Evolutionary conservation across 2,113 vertebrate genomes (phyloP).

Genomic region (Megaleporinus macrocephalus): DNA sequence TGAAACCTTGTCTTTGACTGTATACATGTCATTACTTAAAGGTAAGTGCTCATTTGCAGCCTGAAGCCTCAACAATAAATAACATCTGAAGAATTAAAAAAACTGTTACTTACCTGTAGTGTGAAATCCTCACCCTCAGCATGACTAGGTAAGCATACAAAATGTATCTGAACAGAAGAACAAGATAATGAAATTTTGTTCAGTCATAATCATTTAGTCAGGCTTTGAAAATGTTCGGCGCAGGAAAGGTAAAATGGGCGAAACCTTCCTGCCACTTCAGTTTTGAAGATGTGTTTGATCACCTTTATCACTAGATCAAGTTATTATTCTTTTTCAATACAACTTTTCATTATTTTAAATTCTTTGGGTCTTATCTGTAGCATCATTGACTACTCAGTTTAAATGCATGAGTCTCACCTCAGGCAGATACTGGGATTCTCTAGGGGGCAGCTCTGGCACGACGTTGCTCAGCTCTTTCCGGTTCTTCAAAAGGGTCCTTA

Average conservation of each 20-base stretch:
- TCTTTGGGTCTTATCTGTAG: neutral
- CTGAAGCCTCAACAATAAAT: neutral
- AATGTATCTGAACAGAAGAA: slow-evolving; percentile 82
- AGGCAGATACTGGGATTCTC: slow-evolving; percentile 74
- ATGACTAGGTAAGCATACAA: slow-evolving; percentile 83
- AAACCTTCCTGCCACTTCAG: too few species aligned
- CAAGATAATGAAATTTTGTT: neutral
- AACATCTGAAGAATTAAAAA: neutral
- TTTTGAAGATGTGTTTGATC: too few species aligned
- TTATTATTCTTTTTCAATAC: too few species aligned
- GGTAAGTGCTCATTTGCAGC: neutral
- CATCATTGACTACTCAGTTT: neutral
- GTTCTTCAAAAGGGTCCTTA: slow-evolving; percentile 88
- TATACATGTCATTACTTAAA: too few species aligned
- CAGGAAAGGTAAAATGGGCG: neutral
- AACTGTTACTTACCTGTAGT: slow-evolving; percentile 79
- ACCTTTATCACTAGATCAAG: too few species aligned
- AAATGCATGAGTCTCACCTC: slow-evolving; percentile 77
- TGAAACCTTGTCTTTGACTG: too few species aligned
- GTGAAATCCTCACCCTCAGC: slow-evolving; percentile 79
- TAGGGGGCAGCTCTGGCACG: slow-evolving; percentile 76
- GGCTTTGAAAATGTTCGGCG: neutral
- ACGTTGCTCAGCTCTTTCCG: slow-evolving; percentile 87
- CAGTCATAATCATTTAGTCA: neutral
- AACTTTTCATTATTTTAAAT: too few species aligned